Evolutionary conservation across 2,888 invertebrate genomes (phyloP).

Genomic region (Pomacea canaliculata): DNA sequence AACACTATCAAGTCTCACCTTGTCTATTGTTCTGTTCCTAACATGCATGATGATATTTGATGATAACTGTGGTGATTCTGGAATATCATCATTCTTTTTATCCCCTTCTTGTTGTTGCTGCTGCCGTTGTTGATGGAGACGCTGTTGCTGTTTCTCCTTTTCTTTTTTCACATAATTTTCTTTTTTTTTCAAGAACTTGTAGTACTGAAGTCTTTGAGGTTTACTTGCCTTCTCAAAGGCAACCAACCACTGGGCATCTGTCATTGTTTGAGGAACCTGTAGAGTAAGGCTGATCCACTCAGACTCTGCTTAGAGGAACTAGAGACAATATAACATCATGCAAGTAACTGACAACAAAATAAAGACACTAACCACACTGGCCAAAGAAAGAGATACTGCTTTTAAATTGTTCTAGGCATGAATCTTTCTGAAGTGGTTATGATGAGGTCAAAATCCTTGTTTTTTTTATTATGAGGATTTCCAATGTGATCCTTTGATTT

Average conservation of each 20-base stretch:
- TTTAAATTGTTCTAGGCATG: no score
- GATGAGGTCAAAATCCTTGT: no score
- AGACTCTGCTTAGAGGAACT: no score
- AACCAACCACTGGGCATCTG: slow-evolving; percentile 39
- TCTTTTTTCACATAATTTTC: neutral
- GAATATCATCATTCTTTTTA: neutral
- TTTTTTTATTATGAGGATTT: no score
- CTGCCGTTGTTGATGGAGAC: neutral
- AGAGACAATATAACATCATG: no score
- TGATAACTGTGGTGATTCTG: neutral
- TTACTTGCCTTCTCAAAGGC: slow-evolving; percentile 24
- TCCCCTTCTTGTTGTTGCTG: slow-evolving; percentile 8
- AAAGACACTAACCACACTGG: no score
- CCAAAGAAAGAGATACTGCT: no score
- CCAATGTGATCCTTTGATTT: no score
- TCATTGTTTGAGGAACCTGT: slow-evolving; percentile 41
- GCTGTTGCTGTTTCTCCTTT: slow-evolving; percentile 9
- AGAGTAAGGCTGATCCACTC: neutral
- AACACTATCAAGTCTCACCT: slow-evolving; percentile 11
- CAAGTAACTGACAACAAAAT: no score
- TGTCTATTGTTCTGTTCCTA: slow-evolving; percentile 34
- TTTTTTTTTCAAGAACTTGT: slow-evolving; percentile 11
- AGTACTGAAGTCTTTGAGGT: slow-evolving; percentile 25
- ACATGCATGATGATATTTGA: slow-evolving; percentile 31
- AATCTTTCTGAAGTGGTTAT: no score